These are phyloP conservation scores for Pseudorectes ferrugineus DNA, from an alignment of 2,113 vertebrate genomes.

Conservation along the genomic window DNA sequence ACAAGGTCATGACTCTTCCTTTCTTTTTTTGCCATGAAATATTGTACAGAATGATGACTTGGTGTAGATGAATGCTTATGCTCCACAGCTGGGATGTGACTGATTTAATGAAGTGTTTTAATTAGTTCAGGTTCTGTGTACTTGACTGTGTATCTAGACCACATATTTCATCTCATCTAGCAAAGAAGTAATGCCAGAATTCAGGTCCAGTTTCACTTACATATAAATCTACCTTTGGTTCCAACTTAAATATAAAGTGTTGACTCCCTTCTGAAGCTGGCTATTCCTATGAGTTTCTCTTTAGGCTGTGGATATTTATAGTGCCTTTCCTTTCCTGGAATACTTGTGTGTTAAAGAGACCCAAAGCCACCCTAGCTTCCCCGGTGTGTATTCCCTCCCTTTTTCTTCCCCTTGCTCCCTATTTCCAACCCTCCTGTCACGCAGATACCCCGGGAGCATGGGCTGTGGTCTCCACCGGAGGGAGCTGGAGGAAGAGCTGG, in stretches of 20 bases:
- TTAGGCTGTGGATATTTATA: background rate
- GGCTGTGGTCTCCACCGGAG: background rate
- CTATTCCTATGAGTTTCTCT: background rate
- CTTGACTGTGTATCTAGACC: background rate
- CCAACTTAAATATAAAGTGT: background rate
- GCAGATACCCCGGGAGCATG: accelerated
- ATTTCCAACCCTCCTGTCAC: background rate
- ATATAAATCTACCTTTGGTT: background rate
- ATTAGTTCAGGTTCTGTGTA: background rate
- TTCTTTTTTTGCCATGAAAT: background rate
- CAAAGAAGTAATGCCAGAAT: background rate
- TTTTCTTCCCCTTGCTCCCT: background rate
- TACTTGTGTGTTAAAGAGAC: background rate
- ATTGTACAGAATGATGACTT: background rate
- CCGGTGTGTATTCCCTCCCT: background rate
- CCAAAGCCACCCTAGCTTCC: background rate
- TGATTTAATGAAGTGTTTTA: background rate
- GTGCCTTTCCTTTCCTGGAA: background rate
- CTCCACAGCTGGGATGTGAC: background rate
- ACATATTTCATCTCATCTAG: background rate
- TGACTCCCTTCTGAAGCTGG: background rate
- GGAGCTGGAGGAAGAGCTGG: background rate
- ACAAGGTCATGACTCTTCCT: background rate
- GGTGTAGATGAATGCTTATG: background rate
- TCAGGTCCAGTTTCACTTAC: background rate